phyloP scores from a whole-genome alignment of 2,888 invertebrate species.

The Netelia fuscicornis region DNA sequence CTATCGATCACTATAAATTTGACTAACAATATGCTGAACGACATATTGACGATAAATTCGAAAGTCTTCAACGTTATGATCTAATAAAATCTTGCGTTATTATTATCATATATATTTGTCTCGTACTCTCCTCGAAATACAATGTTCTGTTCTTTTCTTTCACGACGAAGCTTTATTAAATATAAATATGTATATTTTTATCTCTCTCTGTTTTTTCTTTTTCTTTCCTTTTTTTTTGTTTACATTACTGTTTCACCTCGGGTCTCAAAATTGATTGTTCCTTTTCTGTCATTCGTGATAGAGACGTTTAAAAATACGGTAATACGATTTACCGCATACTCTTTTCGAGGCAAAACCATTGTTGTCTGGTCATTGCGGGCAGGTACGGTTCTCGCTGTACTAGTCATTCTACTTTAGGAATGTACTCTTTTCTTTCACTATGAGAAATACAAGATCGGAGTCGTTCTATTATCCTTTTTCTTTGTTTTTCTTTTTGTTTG shows the following conservation, averaged over 20 bases:
- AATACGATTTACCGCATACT: constrained; percentile 49
- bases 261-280: constrained; percentile 39
- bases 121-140: constrained; percentile 50
- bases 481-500: constrained; percentile 20
- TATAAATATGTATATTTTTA: constrained; percentile 68
- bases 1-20: constrained; percentile 64
- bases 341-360: constrained; percentile 74
- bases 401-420: constrained; percentile 74
- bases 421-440: constrained; percentile 62
- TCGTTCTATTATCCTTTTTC: constrained; percentile 63
- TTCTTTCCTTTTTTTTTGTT: constrained; percentile 58
- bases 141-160: constrained; percentile 40
- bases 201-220: constrained; percentile 53
- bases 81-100: constrained; percentile 63
- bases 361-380: constrained; percentile 78
- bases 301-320: constrained; percentile 49
- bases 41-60: constrained; percentile 67
- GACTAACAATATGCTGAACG: constrained; percentile 59
- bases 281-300: constrained; percentile 16
- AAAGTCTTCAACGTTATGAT: constrained; percentile 62
- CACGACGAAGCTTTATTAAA: constrained; percentile 63
- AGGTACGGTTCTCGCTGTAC: constrained; percentile 81
- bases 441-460: constrained; percentile 70
- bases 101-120: constrained; percentile 62
- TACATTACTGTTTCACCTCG: constrained; percentile 61